These are phyloP conservation scores for Listrodromus nycthemerus DNA, from an alignment of 2,888 invertebrate species.

Conservation along the genomic window DNA sequence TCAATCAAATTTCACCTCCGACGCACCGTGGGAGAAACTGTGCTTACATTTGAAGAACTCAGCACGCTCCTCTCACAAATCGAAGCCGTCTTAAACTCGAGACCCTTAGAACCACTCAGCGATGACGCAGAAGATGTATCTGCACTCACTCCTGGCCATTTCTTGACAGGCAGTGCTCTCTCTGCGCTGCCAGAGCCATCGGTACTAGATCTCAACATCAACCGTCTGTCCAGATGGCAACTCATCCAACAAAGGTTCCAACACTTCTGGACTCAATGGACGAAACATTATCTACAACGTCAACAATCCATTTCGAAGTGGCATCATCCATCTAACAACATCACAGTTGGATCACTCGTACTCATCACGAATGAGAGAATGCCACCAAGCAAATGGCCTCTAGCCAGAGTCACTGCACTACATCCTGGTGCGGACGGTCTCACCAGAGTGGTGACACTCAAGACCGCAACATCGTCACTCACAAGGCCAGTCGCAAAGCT, in stretches of 20 bases:
- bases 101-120: slow-evolving; percentile 66
- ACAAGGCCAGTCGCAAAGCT: slow-evolving; percentile 19
- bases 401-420: no score
- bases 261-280: slow-evolving; percentile 12
- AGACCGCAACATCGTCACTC: not conserved
- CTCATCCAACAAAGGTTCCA: slow-evolving; percentile 12
- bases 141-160: no score
- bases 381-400: no score
- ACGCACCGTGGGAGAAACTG: slow-evolving; percentile 58
- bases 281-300: not conserved
- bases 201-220: no score
- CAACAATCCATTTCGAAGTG: slow-evolving; percentile 31
- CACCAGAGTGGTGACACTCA: slow-evolving; percentile 5
- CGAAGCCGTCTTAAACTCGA: slow-evolving; percentile 68
- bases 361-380: slow-evolving; percentile 4
- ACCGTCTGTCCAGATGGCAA: no score
- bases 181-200: no score
- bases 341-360: slow-evolving; percentile 5
- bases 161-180: no score
- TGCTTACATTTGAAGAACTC: slow-evolving; percentile 70
- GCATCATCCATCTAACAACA: slow-evolving; percentile 25
- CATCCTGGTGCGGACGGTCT: no score
- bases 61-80: slow-evolving; percentile 68
- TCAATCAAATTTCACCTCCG: slow-evolving; percentile 69
- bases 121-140: slow-evolving; percentile 67